These are phyloP conservation scores for Intellagama lesueurii DNA, from an alignment of 2,797 vertebrate species.

Conservation along the genomic window DNA sequence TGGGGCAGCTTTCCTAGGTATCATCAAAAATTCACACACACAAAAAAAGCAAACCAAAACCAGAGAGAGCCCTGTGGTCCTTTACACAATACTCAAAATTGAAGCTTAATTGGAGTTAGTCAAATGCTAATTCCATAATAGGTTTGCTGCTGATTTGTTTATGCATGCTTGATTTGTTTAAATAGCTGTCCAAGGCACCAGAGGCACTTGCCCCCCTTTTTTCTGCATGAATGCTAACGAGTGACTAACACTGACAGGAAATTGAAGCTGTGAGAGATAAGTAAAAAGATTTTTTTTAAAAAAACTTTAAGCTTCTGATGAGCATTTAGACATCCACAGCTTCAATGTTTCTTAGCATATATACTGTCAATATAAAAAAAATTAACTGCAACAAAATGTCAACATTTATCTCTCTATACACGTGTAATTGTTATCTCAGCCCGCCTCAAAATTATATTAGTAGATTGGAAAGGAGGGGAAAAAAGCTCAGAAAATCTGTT, in stretches of 20 bases:
- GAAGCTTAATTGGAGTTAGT: background rate
- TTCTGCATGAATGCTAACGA: background rate
- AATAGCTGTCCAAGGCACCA: background rate
- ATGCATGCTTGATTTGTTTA: background rate
- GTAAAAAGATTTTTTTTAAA: background rate
- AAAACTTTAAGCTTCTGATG: constrained; percentile 16
- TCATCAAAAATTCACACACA: too few relatives aligned
- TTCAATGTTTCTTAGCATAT: background rate
- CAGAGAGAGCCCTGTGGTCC: too few relatives aligned
- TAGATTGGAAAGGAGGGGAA: background rate
- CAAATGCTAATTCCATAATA: background rate
- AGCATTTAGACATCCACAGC: background rate
- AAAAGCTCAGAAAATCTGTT: constrained; percentile 1
- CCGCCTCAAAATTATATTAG: background rate
- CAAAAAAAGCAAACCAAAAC: too few relatives aligned
- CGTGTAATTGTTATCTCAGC: background rate
- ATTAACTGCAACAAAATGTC: constrained; percentile 1
- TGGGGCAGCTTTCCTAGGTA: too few relatives aligned
- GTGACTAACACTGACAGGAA: constrained; percentile 6
- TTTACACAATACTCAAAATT: background rate
- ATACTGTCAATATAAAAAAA: background rate
- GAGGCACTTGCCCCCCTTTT: background rate
- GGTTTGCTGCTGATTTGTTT: background rate
- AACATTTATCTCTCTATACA: background rate
- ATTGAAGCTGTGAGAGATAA: background rate